phyloP scores from a whole-genome alignment of 2,113 vertebrate species.

The Dromaius novaehollandiae region DNA sequence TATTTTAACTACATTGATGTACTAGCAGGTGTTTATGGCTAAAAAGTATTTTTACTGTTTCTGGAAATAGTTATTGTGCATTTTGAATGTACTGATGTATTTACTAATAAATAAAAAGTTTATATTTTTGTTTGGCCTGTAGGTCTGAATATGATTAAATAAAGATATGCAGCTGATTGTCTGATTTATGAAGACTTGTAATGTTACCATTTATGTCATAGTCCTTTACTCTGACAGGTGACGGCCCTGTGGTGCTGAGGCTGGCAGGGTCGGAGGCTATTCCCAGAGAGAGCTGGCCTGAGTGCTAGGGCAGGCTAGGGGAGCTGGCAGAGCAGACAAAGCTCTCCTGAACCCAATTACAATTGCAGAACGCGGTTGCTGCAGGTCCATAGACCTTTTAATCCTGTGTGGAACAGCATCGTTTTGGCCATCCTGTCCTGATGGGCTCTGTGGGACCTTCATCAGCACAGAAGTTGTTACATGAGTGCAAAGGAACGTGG shows the following conservation, averaged over 20 bases:
- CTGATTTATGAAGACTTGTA: background rate
- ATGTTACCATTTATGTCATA: background rate
- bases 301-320: background rate
- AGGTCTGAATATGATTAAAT: background rate
- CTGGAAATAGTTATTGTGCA: background rate
- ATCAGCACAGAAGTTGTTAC: background rate
- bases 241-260: background rate
- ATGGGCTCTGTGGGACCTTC: background rate
- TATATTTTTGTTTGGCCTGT: background rate
- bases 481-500: background rate
- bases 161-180: background rate
- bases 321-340: background rate
- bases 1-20: background rate
- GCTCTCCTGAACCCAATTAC: background rate
- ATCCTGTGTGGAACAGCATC: too few species aligned
- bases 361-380: background rate
- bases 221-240: background rate
- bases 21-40: background rate
- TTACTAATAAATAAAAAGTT: background rate
- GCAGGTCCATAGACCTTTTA: too few species aligned
- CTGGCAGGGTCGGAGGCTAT: background rate
- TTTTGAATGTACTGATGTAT: background rate
- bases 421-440: background rate
- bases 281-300: background rate
- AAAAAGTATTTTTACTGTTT: background rate